Evolutionary conservation across 2,888 invertebrate species (phyloP), one percentile per base, ranked within the genome.

Genomic region (Troides oblongomaculatus): DNA sequence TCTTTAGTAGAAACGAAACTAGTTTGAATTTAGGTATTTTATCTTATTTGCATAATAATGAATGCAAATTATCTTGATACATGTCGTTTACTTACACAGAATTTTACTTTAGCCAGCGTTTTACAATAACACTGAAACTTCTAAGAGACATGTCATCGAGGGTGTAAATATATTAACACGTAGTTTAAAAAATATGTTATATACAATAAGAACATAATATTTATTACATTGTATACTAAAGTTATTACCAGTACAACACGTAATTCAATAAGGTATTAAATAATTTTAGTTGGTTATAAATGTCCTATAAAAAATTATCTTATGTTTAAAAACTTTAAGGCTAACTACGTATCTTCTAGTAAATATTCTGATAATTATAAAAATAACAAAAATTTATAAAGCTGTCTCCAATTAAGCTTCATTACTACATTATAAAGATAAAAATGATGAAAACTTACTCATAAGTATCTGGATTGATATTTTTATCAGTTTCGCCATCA

Each of bases 381-480:
- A 39, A 39, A 39, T 39, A 39, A 39, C 1, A 10, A 7, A 10
- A 39, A 7, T 39, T 39, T 10, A 39, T 39, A 1, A 39, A 10
- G 39, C 39, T 10, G 39, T 39, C 8, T 39, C 10, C 39, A 10
- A 7, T 10, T 10, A 39, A 39, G 7, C 1, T 1, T 39, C 8
- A 39, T 8, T 50, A 50, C 2, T 14, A 18, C 2, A 50, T 50
- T 14, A 17, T 17, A 50, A 50, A 17, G 5, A 14, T 17, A 17
- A 17, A 18, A 50, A 12, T 14, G 17, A 10, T 4, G 1, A 12
- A 68, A 36, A 85, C 89, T 87, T 81, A 89, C 90, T 85, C 84
- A 71, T 86, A 87, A 25, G 79, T 75, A 58, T 76, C 74, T 21
- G 84, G 77, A 17, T 81, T 75, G 14, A 79, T 70, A 56, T 81